These are phyloP conservation scores for Tenualosa ilisha DNA, from an alignment of 2,797 vertebrate species.

Conservation along the genomic window DNA sequence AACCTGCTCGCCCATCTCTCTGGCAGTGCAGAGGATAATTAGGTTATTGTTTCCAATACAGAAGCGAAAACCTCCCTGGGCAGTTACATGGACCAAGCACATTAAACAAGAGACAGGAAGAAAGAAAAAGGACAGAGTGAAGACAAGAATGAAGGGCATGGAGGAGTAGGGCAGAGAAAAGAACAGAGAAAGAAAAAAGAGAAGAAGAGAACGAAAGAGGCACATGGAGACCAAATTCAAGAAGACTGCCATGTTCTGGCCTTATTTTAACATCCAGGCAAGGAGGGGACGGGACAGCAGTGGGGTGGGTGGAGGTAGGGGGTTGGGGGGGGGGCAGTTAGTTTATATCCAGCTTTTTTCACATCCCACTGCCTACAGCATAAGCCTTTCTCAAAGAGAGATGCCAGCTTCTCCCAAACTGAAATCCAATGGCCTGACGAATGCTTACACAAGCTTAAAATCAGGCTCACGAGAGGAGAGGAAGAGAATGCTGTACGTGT, in stretches of 20 bases:
- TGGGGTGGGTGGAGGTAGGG: neutral
- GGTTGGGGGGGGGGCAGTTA: neutral
- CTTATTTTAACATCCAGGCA: slow-evolving; percentile 32
- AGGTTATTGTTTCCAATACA: slow-evolving; percentile 40
- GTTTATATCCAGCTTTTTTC: slow-evolving; percentile 26
- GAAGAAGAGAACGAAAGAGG: neutral
- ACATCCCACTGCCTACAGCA: slow-evolving; percentile 26
- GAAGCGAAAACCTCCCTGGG: slow-evolving; percentile 32
- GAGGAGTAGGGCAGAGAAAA: neutral
- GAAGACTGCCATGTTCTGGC: neutral
- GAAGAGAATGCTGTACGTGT: neutral
- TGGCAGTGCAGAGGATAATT: slow-evolving; percentile 42
- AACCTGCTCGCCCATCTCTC: slow-evolving; percentile 35
- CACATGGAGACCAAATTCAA: neutral
- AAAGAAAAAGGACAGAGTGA: neutral
- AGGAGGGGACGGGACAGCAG: neutral
- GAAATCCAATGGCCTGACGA: neutral
- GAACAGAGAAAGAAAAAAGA: neutral
- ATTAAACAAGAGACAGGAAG: neutral
- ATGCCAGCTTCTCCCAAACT: neutral
- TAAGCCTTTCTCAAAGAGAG: slow-evolving; percentile 23
- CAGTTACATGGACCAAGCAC: slow-evolving; percentile 24
- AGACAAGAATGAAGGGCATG: neutral
- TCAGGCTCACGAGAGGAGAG: neutral
- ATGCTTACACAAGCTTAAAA: slow-evolving; percentile 4